Base-by-base conservation (phyloP, 2,113 vertebrate species). In the Dromas ardeola region DNA sequence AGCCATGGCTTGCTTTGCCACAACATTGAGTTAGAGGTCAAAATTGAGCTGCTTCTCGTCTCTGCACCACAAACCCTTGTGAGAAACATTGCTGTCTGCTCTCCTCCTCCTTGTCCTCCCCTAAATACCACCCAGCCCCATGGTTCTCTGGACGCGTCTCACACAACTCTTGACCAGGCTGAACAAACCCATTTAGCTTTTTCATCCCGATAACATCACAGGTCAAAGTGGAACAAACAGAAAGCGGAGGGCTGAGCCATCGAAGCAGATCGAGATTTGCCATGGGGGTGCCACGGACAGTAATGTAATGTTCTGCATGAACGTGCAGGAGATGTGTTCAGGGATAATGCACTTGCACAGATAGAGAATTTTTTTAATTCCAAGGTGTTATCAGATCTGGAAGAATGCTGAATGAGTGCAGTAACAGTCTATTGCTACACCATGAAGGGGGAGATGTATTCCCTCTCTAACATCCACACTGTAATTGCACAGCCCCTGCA, bases 371-470 rank as follows among this genome's bases (percentile, higher is more conserved):
- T 58, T 95, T 94, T 84, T 74, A 74, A 92, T 92, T 86, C 90
- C 85, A 88, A 13, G 20, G 14, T 76, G 45, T 96, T 96, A 97
- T 97, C 94, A 95, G 96, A 95, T 95, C 61, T 76, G 79, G 27
- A 93, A 97, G 84, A 95, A 95, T 92, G 94, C 82, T 96, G 69
- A 83, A 90, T 2, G 14, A 86, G 42, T 90, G 43, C 32, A 72
- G 15, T 81, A 84, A 59, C 76, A 85, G 47, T 43, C 30, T 78
- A 55, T 36, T 86, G 72, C 30, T 89, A 42, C 53, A 61, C 65
- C 15, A 30, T 13, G 12, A 92, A 76, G 34, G 56, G 50, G 69
- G 49, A 92, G 50, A 32, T 82, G 43, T 85, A 49, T 69, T 94
- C 56, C 61, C 32, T 81, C 40, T 65, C 42, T 56, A 43, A 85